Conservation (phyloP, 2,113 vertebrate species). For the Jaculus jaculus region DNA sequence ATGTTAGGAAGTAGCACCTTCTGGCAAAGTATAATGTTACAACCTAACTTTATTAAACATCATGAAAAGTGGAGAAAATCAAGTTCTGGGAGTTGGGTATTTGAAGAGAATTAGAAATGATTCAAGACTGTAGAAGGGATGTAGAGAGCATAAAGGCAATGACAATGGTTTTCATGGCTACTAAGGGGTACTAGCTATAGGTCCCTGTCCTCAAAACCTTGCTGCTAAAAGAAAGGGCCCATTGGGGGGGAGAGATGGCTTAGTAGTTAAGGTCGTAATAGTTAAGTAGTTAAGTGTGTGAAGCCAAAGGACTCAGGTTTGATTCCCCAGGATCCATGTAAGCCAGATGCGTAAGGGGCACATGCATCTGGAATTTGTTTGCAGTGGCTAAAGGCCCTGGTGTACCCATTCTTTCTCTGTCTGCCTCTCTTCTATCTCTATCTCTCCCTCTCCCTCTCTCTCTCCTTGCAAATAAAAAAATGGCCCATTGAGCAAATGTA, state of each 20-base stretch:
- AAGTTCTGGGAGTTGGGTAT: neutral
- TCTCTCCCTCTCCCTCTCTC: too few species aligned
- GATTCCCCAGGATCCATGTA: too few species aligned
- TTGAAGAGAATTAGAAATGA: conserved; percentile 20
- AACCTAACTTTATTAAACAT: neutral
- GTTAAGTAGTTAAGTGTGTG: too few species aligned
- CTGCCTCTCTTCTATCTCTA: too few species aligned
- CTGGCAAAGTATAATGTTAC: conserved; percentile 14
- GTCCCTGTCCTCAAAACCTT: neutral
- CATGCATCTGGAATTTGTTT: too few species aligned
- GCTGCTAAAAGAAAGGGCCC: neutral
- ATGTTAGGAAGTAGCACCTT: conserved; percentile 2
- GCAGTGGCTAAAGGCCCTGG: too few species aligned
- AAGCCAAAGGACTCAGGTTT: too few species aligned
- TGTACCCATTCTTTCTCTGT: too few species aligned
- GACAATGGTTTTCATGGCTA: neutral
- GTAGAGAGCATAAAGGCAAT: neutral
- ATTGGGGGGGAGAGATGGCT: too few species aligned
- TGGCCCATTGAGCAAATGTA: neutral
- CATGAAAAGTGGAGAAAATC: neutral
- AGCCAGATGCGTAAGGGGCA: too few species aligned
- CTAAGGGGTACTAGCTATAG: neutral
- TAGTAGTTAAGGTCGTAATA: too few species aligned
- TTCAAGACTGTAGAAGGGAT: neutral
- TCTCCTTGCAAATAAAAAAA: too few species aligned